These are phyloP conservation scores for Amblyraja radiata DNA, from an alignment of 2,797 vertebrate genomes.

Conservation along the genomic window DNA sequence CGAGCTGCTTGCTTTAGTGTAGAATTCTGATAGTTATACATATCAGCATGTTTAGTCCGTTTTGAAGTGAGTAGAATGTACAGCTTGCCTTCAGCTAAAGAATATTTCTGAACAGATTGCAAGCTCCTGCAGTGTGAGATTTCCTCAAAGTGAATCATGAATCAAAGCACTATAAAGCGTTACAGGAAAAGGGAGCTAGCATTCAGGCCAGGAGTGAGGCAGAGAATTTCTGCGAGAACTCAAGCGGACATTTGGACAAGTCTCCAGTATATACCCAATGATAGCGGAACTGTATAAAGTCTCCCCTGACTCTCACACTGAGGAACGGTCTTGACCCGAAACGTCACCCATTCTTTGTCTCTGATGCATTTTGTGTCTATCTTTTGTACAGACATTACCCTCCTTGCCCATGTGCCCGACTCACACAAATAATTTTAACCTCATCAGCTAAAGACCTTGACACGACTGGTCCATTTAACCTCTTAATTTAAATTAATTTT, in stretches of 20 bases:
- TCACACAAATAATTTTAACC: too few relatives aligned
- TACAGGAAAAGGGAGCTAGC: background rate
- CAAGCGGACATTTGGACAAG: background rate
- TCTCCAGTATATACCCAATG: background rate
- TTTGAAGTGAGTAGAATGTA: background rate
- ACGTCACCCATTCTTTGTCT: too few relatives aligned
- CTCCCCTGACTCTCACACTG: too few relatives aligned
- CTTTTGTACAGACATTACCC: too few relatives aligned
- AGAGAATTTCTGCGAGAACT: background rate
- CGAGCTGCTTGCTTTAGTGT: background rate
- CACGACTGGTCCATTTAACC: background rate
- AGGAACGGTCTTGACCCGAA: too few relatives aligned
- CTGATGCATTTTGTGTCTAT: too few relatives aligned
- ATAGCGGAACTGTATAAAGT: background rate
- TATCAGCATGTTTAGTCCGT: too few relatives aligned
- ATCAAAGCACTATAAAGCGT: background rate
- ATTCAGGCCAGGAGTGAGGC: background rate
- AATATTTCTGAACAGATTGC: background rate
- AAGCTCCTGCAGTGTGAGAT: background rate
- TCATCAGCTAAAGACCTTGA: too few relatives aligned
- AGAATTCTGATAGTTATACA: background rate
- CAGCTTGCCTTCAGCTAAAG: background rate
- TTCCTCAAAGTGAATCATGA: background rate
- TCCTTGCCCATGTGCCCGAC: background rate
- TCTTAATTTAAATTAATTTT: background rate